Percentiles rank a stretch among this genome's conserved stretches.
These are phyloP conservation scores for Colius striatus DNA, from an alignment of 2,113 vertebrate genomes.

Conservation along the genomic window DNA sequence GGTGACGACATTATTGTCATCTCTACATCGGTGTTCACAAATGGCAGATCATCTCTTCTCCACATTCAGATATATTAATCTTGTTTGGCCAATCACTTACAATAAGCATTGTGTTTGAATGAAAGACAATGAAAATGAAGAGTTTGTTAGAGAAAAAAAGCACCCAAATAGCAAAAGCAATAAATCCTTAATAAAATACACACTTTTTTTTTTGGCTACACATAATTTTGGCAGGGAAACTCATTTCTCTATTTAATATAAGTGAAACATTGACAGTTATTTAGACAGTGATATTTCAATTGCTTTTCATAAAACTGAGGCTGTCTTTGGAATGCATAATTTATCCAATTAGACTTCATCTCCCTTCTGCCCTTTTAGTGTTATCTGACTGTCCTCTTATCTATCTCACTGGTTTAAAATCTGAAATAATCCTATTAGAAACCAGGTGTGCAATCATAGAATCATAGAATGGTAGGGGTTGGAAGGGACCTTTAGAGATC, in stretches of 20 bases:
- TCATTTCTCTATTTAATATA: conserved; percentile 16
- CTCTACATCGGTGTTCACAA: not conserved
- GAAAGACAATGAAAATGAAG: not conserved
- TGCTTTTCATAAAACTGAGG: conserved; percentile 24
- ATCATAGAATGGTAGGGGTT: too few species aligned
- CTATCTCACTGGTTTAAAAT: conserved; percentile 5
- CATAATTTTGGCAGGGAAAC: not conserved
- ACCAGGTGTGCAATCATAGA: not conserved
- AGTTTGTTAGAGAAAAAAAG: not conserved
- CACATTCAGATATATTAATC: not conserved
- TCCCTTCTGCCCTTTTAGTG: not conserved
- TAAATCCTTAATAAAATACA: conserved; percentile 5
- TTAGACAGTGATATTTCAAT: conserved; percentile 30
- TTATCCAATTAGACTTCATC: not conserved
- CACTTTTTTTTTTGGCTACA: not conserved
- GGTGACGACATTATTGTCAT: not conserved
- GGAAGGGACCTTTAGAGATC: too few species aligned
- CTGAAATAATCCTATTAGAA: conserved; percentile 22
- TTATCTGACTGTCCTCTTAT: not conserved
- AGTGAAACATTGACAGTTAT: conserved; percentile 26
- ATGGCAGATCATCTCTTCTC: not conserved
- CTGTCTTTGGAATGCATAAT: conserved; percentile 30
- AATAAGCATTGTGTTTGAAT: not conserved
- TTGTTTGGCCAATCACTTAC: not conserved
- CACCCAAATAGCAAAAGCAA: conserved; percentile 5